Evolutionary conservation across 2,113 vertebrate genomes (phyloP).

Genomic region (Poeciliopsis occidentalis): DNA sequence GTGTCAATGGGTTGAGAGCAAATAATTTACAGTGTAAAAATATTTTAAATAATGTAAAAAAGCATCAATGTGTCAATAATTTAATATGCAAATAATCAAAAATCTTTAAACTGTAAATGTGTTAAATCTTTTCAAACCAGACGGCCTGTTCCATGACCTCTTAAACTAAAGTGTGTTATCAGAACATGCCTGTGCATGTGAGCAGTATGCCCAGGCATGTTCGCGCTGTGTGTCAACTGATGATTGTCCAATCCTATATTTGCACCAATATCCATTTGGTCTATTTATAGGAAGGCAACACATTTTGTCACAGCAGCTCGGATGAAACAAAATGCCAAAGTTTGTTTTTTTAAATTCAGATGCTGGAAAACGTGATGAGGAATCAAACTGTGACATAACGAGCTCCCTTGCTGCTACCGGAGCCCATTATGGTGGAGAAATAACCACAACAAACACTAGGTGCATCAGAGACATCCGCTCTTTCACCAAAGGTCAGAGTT

Average conservation of each 20-base stretch:
- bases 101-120: not conserved
- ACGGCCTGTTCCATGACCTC: not conserved
- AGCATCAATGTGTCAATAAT: not conserved
- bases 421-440: not conserved
- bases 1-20: too few relatives aligned
- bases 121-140: not conserved
- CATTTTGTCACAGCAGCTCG: constrained; percentile 54
- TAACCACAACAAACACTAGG: not conserved
- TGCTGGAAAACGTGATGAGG: not conserved
- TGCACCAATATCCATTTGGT: constrained; percentile 23
- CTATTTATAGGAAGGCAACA: constrained; percentile 67
- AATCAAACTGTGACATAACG: not conserved
- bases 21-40: not conserved
- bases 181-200: constrained; percentile 15
- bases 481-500: constrained; percentile 27
- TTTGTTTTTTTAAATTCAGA: not conserved
- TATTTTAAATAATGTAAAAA: too few relatives aligned
- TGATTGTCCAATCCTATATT: constrained; percentile 41
- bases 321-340: constrained; percentile 4
- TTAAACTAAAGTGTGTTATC: constrained; percentile 2
- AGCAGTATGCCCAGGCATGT: constrained; percentile 10
- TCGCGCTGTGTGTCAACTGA: constrained; percentile 15
- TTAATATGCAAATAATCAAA: not conserved
- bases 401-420: not conserved
- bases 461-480: not conserved